Conservation (phyloP, 2,113 vertebrate genomes). For the Chionodraco myersi region DNA sequence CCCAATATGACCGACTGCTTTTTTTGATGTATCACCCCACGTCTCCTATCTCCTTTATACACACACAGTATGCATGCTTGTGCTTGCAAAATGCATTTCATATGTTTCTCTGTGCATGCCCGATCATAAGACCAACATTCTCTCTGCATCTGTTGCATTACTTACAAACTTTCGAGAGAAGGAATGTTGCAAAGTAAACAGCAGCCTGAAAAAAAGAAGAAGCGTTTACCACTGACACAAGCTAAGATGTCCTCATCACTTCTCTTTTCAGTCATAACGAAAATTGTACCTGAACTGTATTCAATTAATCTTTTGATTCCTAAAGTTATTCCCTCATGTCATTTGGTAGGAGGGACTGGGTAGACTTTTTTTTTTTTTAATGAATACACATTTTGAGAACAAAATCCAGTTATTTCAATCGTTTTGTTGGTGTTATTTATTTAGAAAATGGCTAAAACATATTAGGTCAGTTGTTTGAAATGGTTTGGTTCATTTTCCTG, state of each 20-base stretch:
- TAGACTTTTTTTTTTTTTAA: neutral
- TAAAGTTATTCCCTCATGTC: no score
- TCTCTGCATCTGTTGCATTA: neutral
- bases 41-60: neutral
- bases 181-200: constrained; percentile 29
- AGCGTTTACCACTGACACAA: neutral
- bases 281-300: neutral
- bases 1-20: neutral
- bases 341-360: neutral
- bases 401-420: neutral
- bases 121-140: neutral
- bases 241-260: neutral
- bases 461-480: constrained; percentile 4
- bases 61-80: neutral
- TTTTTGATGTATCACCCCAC: neutral
- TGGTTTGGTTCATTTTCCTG: neutral
- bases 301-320: neutral
- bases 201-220: neutral
- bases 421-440: neutral
- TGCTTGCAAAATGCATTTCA: neutral
- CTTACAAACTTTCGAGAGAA: constrained; percentile 16
- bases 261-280: neutral
- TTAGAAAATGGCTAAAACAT: neutral
- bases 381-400: neutral
- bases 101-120: neutral